Base-by-base conservation (phyloP, 2,888 invertebrate species). In the Leptodirus hochenwartii region DNA sequence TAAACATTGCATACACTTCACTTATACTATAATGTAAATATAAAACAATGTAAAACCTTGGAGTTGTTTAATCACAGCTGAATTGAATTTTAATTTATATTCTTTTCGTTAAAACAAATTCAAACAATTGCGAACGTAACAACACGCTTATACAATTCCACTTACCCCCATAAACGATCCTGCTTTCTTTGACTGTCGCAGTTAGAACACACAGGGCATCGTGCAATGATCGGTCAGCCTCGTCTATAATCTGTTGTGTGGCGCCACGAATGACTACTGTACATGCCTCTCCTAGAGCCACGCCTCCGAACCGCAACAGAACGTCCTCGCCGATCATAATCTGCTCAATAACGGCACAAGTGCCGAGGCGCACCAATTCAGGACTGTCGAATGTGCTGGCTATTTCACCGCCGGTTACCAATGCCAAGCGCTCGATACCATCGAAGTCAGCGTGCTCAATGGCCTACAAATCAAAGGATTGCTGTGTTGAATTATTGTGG, bases 391-490 rank as follows among this genome's bases (percentile, higher is more conserved):
- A 99, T 1, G 98, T 99, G 10, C 96, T 98, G 2, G 84, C 90
- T 44, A 98, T 98, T 61, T 98, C 98, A 34, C 91, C 96, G 31
- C 91, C 96, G 37, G 95, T 90, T 9, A 98, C 98, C 14, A 96
- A 67, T 15, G 96, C 95, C 34, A 99, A 62, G 36, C 96, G 69
- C 55, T 99, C 96, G 46, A 99, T 93, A 29, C 98, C 98, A 54
- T 98, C 96, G 52, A 99, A 99, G 55, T 99, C 98, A 3, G 98
- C 98, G 54, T 99, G 98, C 51, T 99, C 98, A 43, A 99, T 98
- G 2, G 98, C 95, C n/a, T n/a, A n/a, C n/a, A n/a, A n/a, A n/a
- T n/a, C n/a, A n/a, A n/a, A n/a, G n/a, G n/a, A n/a, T n/a, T n/a
- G n/a, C n/a, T n/a, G n/a, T n/a, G n/a, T n/a, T n/a, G n/a, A n/a